These are phyloP conservation scores for Amblyjoppa proteus DNA, from an alignment of 2,888 invertebrate species.

Conservation along the genomic window DNA sequence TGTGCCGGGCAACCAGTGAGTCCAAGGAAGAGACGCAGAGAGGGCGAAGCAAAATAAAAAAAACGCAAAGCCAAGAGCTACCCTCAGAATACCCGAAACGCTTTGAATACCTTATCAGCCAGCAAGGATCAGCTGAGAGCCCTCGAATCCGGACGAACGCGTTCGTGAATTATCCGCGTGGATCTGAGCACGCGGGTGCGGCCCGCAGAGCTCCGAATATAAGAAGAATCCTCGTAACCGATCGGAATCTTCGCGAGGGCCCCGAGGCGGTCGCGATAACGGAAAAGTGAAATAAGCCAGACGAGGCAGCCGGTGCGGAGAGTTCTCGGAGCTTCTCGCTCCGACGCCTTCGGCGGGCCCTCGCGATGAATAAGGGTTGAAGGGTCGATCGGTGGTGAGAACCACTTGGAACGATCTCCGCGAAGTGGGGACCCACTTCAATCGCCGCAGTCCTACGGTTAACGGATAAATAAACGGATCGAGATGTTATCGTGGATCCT, in stretches of 20 bases:
- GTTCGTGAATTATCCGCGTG: constrained; percentile 82
- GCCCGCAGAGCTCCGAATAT: constrained; percentile 50
- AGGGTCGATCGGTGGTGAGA: constrained; percentile 65
- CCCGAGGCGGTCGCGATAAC: constrained; percentile 62
- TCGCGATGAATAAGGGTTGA: constrained; percentile 63
- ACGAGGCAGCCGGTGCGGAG: constrained; percentile 48
- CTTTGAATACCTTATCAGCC: constrained; percentile 83
- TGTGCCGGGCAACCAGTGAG: background rate
- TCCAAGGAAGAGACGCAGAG: constrained; percentile 1
- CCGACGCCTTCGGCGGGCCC: constrained; percentile 62
- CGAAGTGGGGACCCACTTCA: constrained; percentile 62
- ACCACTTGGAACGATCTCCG: constrained; percentile 60
- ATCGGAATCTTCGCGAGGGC: constrained; percentile 78
- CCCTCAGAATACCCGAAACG: constrained; percentile 82
- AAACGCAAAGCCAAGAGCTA: constrained; percentile 65
- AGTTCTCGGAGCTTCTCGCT: constrained; percentile 58
- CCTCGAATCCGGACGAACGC: constrained; percentile 84
- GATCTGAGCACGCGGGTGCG: constrained; percentile 67
- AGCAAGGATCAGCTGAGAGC: constrained; percentile 80
- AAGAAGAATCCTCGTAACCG: constrained; percentile 80
- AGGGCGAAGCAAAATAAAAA: constrained; percentile 28
- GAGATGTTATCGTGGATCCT: constrained; percentile 57
- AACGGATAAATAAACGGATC: constrained; percentile 55
- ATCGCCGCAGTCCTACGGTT: constrained; percentile 36
- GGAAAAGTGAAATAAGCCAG: constrained; percentile 66